Conservation (phyloP, 2,113 vertebrate genomes). For the Hystrix cristata region DNA sequence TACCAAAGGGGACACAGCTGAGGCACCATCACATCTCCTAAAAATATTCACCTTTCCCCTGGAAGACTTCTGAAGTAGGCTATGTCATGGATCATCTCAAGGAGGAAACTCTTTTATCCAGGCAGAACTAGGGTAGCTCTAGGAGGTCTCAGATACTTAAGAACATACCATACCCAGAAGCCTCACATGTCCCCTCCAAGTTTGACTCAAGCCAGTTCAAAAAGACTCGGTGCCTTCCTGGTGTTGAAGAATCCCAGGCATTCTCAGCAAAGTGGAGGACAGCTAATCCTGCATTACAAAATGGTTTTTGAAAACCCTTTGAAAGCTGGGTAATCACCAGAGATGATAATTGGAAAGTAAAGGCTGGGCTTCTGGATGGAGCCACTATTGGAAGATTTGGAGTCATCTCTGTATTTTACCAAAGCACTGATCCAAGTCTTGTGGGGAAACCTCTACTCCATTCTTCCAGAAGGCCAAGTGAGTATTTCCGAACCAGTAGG, state of each 20-base stretch:
- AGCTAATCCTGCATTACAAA: not conserved
- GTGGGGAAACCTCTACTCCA: not conserved
- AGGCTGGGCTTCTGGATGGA: not conserved
- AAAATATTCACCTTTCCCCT: not conserved
- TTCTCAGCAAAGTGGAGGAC: not conserved
- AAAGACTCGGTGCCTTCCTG: not conserved
- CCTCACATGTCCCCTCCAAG: accelerated
- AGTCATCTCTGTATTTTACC: not conserved
- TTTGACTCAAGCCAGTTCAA: not conserved
- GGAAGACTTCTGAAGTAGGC: not conserved
- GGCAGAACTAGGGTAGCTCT: not conserved
- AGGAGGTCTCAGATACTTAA: not conserved
- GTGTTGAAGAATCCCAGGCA: not conserved
- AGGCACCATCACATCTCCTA: not conserved
- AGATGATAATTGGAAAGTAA: not conserved
- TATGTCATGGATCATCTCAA: not conserved
- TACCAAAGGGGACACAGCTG: not conserved
- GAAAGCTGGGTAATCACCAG: not conserved
- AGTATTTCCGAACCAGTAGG: not conserved
- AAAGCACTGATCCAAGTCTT: not conserved
- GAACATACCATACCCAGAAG: not conserved
- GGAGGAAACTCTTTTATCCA: not conserved
- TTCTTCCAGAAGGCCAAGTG: not conserved
- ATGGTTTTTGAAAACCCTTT: not conserved
- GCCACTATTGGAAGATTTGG: not conserved